Evolutionary conservation across 2,113 vertebrate species (phyloP), one percentile per base, ranked within the genome.

Genomic region (Grantiella picta): DNA sequence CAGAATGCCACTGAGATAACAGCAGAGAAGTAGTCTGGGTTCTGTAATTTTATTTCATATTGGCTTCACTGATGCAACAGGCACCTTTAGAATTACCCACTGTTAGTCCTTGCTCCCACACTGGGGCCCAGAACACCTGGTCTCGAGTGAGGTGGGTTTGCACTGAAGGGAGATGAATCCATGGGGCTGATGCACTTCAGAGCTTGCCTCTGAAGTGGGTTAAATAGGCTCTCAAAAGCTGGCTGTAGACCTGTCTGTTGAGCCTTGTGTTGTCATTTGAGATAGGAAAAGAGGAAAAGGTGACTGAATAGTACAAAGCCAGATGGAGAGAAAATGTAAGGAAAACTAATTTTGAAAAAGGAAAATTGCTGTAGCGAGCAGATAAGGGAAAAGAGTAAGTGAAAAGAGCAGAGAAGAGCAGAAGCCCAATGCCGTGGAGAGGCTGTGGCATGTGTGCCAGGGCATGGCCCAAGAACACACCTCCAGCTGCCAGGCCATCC

Each of bases 351-450:
- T 81, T 33, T 72, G 53, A 87, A 92, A 94, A 66, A 44, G 54
- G 33, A n/a, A 66, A 90, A 92, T 47, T 73, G 63, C 94, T 94
- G 92, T 60, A 38, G 35, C 57, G 64, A 91, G 33, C 35, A 90
- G 95, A 95, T 94, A 96, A 96, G 78, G 69, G 57, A 47, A 79
- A 87, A 82, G 56, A 96, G 80, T 75, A 54, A 38, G 42, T 38
- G 78, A 69, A 73, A 93, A 94, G 53, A 82, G 73, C 81, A 73
- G 70, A 59, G 53, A 57, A 82, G 73, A 45, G 66, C 82, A 89
- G 44, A 87, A 59, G 45, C 53, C 65, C n/a, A 52, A 19, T 73
- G 65, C 52, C 60, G 50, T 25, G 35, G 65, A 71, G 28, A 56
- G 75, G 25, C 68, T 73, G 36, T 44, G 60, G 47, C 38, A 28